A percentile compares a stretch with the other conserved stretches of the same genome.
Conservation (phyloP, 2,888 invertebrate species). For the Macrosiphum euphorbiae region DNA sequence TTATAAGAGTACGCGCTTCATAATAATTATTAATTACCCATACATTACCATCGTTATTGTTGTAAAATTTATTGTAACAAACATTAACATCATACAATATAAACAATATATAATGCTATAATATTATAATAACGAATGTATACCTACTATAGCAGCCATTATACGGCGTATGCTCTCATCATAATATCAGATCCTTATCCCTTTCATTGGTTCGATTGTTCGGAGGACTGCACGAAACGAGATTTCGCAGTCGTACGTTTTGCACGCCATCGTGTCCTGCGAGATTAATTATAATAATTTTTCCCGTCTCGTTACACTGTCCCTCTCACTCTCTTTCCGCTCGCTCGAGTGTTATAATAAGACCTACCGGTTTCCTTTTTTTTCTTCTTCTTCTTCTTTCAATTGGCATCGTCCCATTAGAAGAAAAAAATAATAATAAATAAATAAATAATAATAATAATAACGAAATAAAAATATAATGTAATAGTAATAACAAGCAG, state of each 20-base stretch:
- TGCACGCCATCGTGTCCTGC: constrained; percentile 34
- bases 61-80: background rate
- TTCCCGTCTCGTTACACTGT: background rate
- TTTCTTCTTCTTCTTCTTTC: background rate
- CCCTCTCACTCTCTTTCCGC: background rate
- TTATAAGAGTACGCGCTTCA: background rate
- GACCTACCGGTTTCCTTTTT: constrained; percentile 18
- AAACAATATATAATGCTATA: no score
- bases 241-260: background rate
- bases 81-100: background rate
- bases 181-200: constrained; percentile 37
- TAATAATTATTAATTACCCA: background rate
- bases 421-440: background rate
- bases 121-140: background rate
- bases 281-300: constrained; percentile 51
- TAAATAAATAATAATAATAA: constrained; percentile 12
- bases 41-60: background rate
- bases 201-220: constrained; percentile 52
- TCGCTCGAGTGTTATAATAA: background rate
- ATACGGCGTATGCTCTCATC: background rate
- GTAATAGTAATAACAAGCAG: background rate
- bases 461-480: background rate
- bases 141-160: background rate
- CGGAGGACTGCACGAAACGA: constrained; percentile 31
- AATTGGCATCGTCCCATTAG: constrained; percentile 44